Conservation (phyloP, 2,797 vertebrate genomes). For the Diplodus puntazzo region DNA sequence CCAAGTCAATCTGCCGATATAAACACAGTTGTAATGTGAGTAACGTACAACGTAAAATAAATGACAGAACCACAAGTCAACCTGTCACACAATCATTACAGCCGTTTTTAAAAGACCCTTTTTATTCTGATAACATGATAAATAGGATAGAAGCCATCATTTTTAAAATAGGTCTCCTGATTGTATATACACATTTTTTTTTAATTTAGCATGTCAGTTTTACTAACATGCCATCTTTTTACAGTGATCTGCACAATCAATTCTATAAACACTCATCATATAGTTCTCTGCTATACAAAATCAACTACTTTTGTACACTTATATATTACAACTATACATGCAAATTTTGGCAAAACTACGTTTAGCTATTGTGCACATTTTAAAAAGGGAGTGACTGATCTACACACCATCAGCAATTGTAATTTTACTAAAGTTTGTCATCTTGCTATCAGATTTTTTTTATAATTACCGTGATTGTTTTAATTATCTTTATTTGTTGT, state of each 20-base stretch:
- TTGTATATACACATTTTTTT: background rate
- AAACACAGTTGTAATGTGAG: background rate
- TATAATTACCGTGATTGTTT: background rate
- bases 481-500: background rate
- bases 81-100: background rate
- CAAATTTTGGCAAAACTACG: background rate
- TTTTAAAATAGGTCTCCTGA: background rate
- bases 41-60: background rate
- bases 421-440: background rate
- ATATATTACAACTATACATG: background rate
- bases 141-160: rapidly evolving
- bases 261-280: background rate
- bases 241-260: background rate
- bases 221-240: background rate
- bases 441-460: background rate
- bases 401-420: background rate
- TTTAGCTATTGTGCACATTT: background rate
- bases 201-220: background rate
- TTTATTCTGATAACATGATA: too few relatives aligned
- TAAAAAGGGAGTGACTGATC: background rate
- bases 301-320: background rate
- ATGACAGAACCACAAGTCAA: background rate
- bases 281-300: background rate
- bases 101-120: too few relatives aligned
- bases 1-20: constrained; percentile 93